A percentile compares a stretch with the other conserved stretches of the same genome.
Evolutionary conservation across 2,888 invertebrate genomes (phyloP).

Genomic region (Drosophila emarginata): DNA sequence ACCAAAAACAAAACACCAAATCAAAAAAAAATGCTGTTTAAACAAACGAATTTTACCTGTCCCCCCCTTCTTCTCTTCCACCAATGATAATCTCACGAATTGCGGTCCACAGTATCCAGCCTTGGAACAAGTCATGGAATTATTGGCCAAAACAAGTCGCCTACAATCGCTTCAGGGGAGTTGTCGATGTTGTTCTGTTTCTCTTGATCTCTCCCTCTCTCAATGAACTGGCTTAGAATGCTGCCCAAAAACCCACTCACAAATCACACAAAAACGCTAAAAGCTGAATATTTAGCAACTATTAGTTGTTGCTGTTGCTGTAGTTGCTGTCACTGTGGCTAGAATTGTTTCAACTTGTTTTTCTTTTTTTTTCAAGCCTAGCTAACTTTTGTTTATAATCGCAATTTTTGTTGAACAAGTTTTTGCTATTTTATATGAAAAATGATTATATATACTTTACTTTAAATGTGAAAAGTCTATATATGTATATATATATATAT

Average conservation of each 20-base stretch:
- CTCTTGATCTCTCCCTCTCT: neutral
- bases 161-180: conserved; percentile 55
- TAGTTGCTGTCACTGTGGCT: conserved; percentile 36
- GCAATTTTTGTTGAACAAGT: conserved; percentile 67
- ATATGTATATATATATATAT: too few relatives aligned
- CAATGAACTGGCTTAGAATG: conserved; percentile 50
- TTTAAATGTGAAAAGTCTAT: too few relatives aligned
- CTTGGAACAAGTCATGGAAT: conserved; percentile 74
- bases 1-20: conserved; percentile 10
- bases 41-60: conserved; percentile 59
- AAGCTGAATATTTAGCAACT: conserved; percentile 65
- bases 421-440: conserved; percentile 44
- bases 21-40: conserved; percentile 60
- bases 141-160: conserved; percentile 74
- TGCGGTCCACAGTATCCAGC: conserved; percentile 49
- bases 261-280: conserved; percentile 40
- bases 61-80: neutral
- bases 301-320: conserved; percentile 43
- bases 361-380: conserved; percentile 19
- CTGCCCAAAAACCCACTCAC: conserved; percentile 68
- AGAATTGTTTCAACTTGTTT: conserved; percentile 56
- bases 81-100: conserved; percentile 40
- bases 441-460: conserved; percentile 25
- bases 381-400: conserved; percentile 49
- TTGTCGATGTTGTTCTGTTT: conserved; percentile 34